Conservation (phyloP, 1,140 invertebrate species). For the Glomeris maerens region DNA sequence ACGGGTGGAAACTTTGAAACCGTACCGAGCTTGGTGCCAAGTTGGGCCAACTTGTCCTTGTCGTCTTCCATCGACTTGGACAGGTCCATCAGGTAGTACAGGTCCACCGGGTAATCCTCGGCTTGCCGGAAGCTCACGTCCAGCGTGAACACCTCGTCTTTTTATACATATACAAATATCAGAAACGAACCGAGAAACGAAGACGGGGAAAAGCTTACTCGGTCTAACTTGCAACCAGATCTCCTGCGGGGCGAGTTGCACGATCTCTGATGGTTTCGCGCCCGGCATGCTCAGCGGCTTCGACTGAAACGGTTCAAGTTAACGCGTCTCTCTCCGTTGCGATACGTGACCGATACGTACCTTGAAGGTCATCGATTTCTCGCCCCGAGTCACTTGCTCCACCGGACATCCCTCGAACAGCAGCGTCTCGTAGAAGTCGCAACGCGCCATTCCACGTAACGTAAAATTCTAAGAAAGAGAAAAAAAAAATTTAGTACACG, state of each 20-base stretch:
- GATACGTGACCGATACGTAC: not conserved
- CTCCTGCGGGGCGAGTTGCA: not conserved
- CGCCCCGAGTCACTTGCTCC: not conserved
- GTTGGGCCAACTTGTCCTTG: constrained; percentile 45
- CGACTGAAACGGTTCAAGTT: too few relatives aligned
- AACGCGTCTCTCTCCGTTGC: not conserved
- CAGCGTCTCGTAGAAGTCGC: not conserved
- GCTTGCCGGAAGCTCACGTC: constrained; percentile 40
- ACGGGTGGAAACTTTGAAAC: not conserved
- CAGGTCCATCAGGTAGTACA: constrained; percentile 77
- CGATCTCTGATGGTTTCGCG: constrained; percentile 17
- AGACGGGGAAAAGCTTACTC: not conserved
- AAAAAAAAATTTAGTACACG: not conserved
- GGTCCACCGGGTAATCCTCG: constrained; percentile 68
- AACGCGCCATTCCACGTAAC: not conserved
- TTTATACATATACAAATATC: constrained; percentile 19
- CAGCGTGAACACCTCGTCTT: constrained; percentile 22
- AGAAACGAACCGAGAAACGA: not conserved
- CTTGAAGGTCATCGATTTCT: not conserved
- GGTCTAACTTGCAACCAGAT: not conserved
- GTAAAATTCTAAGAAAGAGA: not conserved
- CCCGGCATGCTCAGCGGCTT: constrained; percentile 3
- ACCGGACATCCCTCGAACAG: not conserved
- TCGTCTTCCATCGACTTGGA: constrained; percentile 63
- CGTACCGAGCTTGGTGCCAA: constrained; percentile 48